Base-by-base conservation (phyloP, 2,113 vertebrate species). In the Mus pahari region DNA sequence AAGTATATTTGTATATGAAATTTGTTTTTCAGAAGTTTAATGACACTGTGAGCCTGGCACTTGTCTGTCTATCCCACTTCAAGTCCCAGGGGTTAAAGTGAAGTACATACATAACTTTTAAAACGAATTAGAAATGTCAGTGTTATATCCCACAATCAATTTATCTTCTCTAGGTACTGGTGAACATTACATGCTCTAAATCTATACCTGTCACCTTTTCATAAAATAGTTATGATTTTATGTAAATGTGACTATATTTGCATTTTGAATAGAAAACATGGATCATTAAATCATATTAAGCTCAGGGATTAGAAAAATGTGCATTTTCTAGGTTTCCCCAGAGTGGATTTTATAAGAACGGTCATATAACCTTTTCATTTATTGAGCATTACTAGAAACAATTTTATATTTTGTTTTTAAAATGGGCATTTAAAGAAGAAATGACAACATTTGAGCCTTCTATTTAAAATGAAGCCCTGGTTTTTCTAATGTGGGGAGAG, bases 361-460 rank as follows among this genome's bases (percentile, higher is more conserved):
- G 12, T 66, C 84, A 95, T 60, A 78, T 68, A 88, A 78, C 42
- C 55, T 96, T 96, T 95, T 82, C 82, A 93, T 90, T n/a, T 94
- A 71, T 53, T 88, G 42, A 90, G 95, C 39, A 91, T 71, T 93
- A 82, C 73, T 70, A 55, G 48, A 95, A 96, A 92, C 78, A 87
- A 55, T 60, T 22, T 77, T 53, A 31, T 82, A 8, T 79, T 95
- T 92, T 93, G 86, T 88, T 66, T 36, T 48, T 60, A 74, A 88
- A 96, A 73, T 55, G 28, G 31, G 14, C 77, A 94, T 92, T 66
- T 66, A 70, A 87, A 60, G 45, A 90, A 82, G 12, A 28, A 1
- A 3, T 66, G 24, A 66, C 92, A 77, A 94, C 42, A 60, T 73
- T 83, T 91, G 89, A 91, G 53, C 7, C 12, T 60, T 58, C 14